These are phyloP conservation scores for Epizoanthus fatuus DNA, from an alignment of 92 coral and sea anemone genomes.

Conservation along the genomic window DNA sequence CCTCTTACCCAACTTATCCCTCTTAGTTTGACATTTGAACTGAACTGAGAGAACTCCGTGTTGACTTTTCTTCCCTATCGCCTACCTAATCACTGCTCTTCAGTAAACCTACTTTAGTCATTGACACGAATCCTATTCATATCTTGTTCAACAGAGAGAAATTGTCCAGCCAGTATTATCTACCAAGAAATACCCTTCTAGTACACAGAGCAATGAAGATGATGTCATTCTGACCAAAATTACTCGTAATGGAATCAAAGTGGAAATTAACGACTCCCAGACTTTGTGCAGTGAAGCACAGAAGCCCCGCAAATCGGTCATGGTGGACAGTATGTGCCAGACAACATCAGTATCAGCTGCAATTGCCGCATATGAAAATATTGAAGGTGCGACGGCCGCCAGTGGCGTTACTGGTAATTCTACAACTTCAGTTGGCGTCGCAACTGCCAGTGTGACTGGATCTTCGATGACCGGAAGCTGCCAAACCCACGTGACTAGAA, in stretches of 20 bases:
- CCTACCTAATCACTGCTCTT: too few species aligned
- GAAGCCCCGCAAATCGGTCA: conserved; percentile 5
- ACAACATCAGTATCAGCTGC: conserved; percentile 1
- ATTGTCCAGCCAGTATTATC: neutral
- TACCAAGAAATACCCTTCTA: neutral
- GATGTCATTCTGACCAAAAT: conserved; percentile 27
- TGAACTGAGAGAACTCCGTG: too few species aligned
- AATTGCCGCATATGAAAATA: neutral
- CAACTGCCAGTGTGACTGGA: neutral
- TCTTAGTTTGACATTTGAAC: too few species aligned
- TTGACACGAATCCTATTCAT: too few species aligned
- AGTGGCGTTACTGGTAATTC: neutral
- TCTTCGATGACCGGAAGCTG: neutral
- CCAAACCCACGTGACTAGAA: neutral
- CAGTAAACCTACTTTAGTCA: too few species aligned
- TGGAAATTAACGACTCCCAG: conserved; percentile 7
- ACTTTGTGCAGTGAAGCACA: neutral
- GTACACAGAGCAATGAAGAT: neutral
- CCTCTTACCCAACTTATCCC: too few species aligned
- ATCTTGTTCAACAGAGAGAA: conserved; percentile 12
- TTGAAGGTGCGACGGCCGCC: neutral
- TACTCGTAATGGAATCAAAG: conserved; percentile 31
- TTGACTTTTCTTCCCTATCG: too few species aligned
- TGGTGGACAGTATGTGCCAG: conserved; percentile 31
- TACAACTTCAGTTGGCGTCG: neutral